A percentile compares a stretch with the other conserved stretches of the same genome.
phyloP scores from a whole-genome alignment of 2,888 invertebrate genomes.

The Monoplex corrugatus region DNA sequence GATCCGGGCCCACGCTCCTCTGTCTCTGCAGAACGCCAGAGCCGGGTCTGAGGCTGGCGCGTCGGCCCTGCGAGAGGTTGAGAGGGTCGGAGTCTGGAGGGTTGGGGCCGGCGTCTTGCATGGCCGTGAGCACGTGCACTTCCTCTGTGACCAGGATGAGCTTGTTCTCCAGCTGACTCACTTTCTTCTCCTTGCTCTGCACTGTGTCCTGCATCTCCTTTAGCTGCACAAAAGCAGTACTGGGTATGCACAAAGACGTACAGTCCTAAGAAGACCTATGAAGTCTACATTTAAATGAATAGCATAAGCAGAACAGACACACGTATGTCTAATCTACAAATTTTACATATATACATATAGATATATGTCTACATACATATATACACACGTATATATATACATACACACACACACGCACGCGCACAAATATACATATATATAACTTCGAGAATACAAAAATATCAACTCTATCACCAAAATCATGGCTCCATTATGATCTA shows the following conservation, averaged over 20 bases:
- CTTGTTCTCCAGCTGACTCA: constrained; percentile 11
- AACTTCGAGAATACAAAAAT: not conserved
- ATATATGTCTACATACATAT: not conserved
- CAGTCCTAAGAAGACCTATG: no score
- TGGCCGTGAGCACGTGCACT: constrained; percentile 29
- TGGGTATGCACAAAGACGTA: no score
- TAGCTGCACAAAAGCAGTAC: constrained; percentile 44
- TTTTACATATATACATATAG: not conserved
- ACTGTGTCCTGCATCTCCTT: not conserved
- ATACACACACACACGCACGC: no score
- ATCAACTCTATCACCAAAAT: not conserved
- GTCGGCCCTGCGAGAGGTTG: not conserved
- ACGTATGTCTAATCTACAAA: no score
- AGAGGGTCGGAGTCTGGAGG: not conserved
- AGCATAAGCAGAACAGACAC: no score
- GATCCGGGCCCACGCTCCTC: not conserved
- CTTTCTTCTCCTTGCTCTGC: constrained; percentile 37
- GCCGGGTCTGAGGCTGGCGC: not conserved
- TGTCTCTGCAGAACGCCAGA: not conserved
- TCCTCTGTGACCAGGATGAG: constrained; percentile 15
- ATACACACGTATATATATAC: not conserved
- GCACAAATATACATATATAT: no score
- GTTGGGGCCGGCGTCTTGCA: not conserved
- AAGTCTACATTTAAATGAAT: no score
- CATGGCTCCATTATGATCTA: no score